Conservation (phyloP, 1,140 invertebrate species). For the Druon quercuslanigerum region DNA sequence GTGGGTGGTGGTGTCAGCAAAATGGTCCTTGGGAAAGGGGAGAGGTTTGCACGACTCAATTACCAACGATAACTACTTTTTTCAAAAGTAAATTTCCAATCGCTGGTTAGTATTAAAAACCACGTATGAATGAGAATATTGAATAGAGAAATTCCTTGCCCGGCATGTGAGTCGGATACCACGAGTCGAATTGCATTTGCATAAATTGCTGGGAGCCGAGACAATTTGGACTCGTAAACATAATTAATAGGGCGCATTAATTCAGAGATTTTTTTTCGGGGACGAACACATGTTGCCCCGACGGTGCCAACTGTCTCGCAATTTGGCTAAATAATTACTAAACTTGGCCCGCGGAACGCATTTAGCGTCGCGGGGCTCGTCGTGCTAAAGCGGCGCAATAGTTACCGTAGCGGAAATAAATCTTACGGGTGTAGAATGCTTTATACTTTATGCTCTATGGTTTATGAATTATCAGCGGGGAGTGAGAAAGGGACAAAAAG, state of each 20-base stretch:
- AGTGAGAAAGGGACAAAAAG: too few species aligned
- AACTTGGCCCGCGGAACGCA: constrained; percentile 64
- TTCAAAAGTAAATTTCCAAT: too few species aligned
- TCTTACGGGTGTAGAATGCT: neutral
- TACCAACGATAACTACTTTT: too few species aligned
- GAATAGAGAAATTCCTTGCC: neutral
- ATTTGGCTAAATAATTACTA: constrained; percentile 75
- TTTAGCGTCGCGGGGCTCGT: constrained; percentile 31
- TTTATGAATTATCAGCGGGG: too few species aligned
- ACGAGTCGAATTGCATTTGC: constrained; percentile 59
- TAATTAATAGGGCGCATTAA: constrained; percentile 75
- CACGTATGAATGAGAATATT: neutral
- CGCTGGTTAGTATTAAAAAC: neutral
- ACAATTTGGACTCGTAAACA: constrained; percentile 74
- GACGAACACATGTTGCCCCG: constrained; percentile 69
- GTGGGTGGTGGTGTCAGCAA: too few species aligned
- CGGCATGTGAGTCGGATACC: neutral
- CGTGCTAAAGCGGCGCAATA: constrained; percentile 10
- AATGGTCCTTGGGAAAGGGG: accelerated
- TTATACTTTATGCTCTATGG: too few species aligned
- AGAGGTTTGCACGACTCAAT: too few species aligned
- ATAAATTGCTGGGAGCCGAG: constrained; percentile 59
- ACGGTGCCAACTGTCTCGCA: constrained; percentile 71
- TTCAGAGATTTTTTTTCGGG: constrained; percentile 70
- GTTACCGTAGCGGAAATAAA: neutral